Evolutionary conservation across 2,113 vertebrate genomes (phyloP), one percentile per base, ranked within the genome.

Genomic region (Arenaria interpres): DNA sequence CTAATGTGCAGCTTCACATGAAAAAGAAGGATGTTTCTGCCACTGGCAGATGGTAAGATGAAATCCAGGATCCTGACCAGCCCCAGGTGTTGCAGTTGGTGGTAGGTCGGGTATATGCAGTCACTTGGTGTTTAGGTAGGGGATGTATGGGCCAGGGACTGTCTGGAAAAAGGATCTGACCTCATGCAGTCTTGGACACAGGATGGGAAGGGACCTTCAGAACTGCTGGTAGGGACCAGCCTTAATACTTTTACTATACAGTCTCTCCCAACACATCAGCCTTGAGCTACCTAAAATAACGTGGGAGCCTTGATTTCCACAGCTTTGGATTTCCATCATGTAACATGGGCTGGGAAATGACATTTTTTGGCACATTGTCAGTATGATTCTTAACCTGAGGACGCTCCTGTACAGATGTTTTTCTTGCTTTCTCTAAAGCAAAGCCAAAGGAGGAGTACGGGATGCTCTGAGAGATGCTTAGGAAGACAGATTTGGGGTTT

Each of bases 401-500:
- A 81, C 10, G 25, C 62, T 93, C 73, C 82, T 63, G 45, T 93
- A 81, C 80, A 95, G 91, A 88, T 80, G 83, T 77, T 87, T 84
- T 77, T 24, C 69, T 88, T 67, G 35, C 60, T 89, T 88, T 82
- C 60, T 92, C 89, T 91, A 87, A 90, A 80, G 88, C 83, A 72
- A 94, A 94, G 93, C 94, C 94, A 96, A 92, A 84, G 56, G 18
- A 78, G 35, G 3, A 3, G 56, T 39, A 77, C 35, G 81, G 80
- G 94, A 91, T 95, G 73, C 91, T 95, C 84, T 60, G 56, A 90
- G 68, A 25, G n/a, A 69, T 23, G 57, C 72, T 56, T 74, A 69
- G 30, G 35, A 91, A 88, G 79, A 90, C 79, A 91, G 88, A 93
- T 92, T 80, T 88, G 92, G 93, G 81, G 41, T 78, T 96, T 96